phyloP scores from a whole-genome alignment of 2,797 vertebrate species.

The Chiroxiphia lanceolata region DNA sequence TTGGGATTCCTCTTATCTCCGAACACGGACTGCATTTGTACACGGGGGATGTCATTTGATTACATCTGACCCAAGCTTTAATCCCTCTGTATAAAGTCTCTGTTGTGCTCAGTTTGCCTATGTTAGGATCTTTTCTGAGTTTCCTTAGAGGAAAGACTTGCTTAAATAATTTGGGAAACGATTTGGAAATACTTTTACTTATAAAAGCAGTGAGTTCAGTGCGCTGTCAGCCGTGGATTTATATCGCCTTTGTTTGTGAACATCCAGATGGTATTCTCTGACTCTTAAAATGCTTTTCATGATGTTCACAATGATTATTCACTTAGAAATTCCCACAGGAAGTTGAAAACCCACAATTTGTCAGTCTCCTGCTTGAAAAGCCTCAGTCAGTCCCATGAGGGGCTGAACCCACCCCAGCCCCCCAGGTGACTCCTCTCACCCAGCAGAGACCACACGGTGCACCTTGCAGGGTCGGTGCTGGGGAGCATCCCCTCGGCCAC shows the following conservation, averaged over 20 bases:
- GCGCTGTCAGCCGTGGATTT: constrained; percentile 27
- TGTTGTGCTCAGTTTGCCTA: constrained; percentile 20
- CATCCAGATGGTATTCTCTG: constrained; percentile 60
- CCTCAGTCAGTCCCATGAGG: background rate
- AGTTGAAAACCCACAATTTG: constrained; percentile 41
- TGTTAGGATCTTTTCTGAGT: constrained; percentile 26
- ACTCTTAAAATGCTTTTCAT: constrained; percentile 64
- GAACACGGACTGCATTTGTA: background rate
- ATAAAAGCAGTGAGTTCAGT: constrained; percentile 44
- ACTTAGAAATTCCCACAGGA: constrained; percentile 62
- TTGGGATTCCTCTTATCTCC: constrained; percentile 50
- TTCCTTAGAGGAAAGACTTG: constrained; percentile 43
- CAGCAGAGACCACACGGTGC: rapidly evolving
- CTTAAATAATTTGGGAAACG: constrained; percentile 47
- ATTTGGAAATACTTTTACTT: constrained; percentile 52
- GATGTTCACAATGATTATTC: constrained; percentile 57
- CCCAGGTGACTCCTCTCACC: background rate
- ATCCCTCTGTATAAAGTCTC: constrained; percentile 21
- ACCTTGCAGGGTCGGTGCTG: background rate
- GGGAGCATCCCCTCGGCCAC: rapidly evolving
- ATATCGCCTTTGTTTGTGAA: constrained; percentile 58
- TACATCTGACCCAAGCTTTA: constrained; percentile 9
- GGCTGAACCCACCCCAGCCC: background rate
- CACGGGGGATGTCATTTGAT: constrained; percentile 41
- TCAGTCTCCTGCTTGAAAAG: constrained; percentile 30